Base-by-base conservation (phyloP, 1,140 invertebrate genomes). In the Monomorium pharaonis region DNA sequence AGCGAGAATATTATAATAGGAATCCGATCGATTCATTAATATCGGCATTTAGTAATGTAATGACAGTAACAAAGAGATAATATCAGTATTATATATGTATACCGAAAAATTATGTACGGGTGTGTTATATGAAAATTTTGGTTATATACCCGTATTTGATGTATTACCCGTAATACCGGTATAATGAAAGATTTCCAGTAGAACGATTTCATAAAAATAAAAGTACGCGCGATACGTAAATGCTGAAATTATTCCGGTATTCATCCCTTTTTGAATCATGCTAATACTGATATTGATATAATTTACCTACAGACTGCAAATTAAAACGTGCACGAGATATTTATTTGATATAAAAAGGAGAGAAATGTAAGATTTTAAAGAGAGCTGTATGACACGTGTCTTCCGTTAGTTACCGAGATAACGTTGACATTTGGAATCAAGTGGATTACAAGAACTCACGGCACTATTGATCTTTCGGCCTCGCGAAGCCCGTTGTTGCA, bases 381-480 rank as follows among this genome's bases (percentile, higher is more conserved):
- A 72, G 12, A 58, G 1, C 3, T 58, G 0, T 4, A 16, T 18
- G 24, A 44, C n/a, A 12, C 37, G 18, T 9, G 27, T 30, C 14
- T 33, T 24, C 37, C 24, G 18, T 60, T 51, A 27, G 21, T 67
- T 47, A 44, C 56, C 58, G 56, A 88, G 72, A 54, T 83, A 44
- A 83, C 51, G 72, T 88, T 74, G 81, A 65, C 69, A 76, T 65
- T 85, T 74, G 80, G 42, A 78, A 78, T 54, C 65, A 78, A 78
- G 49, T 85, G 67, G 81, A 67, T 65, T 47, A 56, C 51, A 54
- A 69, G 37, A 76, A 81, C 54, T 24, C 67, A 60, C 24, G 70
- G 74, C 54, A 63, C 65, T 90, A 90, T 90, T 90, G 88, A 90
- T 90, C 86, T 87, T 85, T 81, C 63, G 49, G 67, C 81, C 37